These are phyloP conservation scores for Heliconius congener DNA, from an alignment of 1,140 invertebrate species.

Conservation along the genomic window DNA sequence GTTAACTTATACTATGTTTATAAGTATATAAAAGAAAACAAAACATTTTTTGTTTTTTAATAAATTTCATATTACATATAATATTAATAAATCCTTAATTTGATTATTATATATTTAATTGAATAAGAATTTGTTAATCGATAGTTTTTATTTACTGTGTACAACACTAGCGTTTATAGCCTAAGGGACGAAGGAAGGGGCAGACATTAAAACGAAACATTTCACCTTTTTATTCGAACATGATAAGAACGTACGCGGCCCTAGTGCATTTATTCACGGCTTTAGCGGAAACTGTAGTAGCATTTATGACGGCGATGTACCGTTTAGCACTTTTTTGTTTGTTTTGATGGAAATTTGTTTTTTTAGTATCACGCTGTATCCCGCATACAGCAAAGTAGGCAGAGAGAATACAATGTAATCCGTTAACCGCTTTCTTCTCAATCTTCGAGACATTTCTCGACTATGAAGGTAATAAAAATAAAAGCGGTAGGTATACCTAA, in stretches of 20 bases:
- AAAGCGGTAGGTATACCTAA: no score
- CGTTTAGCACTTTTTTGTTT: constrained; percentile 19
- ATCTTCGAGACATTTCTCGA: no score
- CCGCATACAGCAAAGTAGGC: no score
- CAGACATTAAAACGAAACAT: constrained; percentile 40
- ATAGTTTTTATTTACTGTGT: not conserved
- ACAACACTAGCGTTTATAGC: constrained; percentile 34
- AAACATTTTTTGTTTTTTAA: not conserved
- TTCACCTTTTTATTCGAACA: constrained; percentile 40
- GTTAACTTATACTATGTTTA: no score
- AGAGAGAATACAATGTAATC: no score
- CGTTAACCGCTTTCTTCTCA: no score
- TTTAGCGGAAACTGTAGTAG: constrained; percentile 26
- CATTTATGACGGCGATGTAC: constrained; percentile 33
- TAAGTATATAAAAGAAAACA: not conserved
- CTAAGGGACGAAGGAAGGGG: constrained; percentile 41
- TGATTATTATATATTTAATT: not conserved
- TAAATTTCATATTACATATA: no score
- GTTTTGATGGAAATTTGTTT: not conserved
- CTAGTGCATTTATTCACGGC: constrained; percentile 34
- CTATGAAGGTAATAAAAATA: no score
- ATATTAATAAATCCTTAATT: no score
- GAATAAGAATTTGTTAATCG: not conserved
- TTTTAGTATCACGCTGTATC: not conserved
- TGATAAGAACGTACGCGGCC: constrained; percentile 39